These are phyloP conservation scores for Suncus etruscus DNA, from an alignment of 2,113 vertebrate genomes.

Conservation along the genomic window DNA sequence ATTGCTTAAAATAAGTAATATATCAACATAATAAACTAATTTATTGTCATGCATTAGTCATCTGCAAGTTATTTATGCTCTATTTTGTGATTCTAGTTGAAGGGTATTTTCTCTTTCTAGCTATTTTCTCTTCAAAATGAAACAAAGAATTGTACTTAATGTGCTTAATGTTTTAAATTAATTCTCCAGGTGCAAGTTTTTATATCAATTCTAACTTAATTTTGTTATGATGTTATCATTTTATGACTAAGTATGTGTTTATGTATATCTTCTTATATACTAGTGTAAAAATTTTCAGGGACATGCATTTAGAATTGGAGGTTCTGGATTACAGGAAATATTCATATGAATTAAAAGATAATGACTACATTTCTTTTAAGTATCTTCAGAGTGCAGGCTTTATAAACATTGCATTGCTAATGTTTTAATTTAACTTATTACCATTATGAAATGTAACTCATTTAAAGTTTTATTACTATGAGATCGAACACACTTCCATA, in stretches of 20 bases:
- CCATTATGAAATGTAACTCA: no score
- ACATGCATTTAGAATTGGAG: neutral
- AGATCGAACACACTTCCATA: no score
- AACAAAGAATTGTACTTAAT: neutral
- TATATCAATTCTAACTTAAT: neutral
- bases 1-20: neutral
- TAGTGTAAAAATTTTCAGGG: neutral
- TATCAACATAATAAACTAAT: neutral
- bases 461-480: no score
- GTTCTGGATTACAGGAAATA: neutral
- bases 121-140: slow-evolving; percentile 14
- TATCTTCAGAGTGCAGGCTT: no score
- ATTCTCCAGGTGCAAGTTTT: neutral
- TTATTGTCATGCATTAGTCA: neutral
- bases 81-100: neutral
- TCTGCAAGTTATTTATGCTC: neutral
- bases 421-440: no score
- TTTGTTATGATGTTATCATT: neutral
- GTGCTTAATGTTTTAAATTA: neutral
- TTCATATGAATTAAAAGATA: neutral
- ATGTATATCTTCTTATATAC: neutral
- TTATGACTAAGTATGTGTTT: no score
- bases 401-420: no score
- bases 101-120: neutral
- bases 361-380: neutral